These are phyloP conservation scores for Rutpela maculata DNA, from an alignment of 2,888 invertebrate species.

Conservation along the genomic window DNA sequence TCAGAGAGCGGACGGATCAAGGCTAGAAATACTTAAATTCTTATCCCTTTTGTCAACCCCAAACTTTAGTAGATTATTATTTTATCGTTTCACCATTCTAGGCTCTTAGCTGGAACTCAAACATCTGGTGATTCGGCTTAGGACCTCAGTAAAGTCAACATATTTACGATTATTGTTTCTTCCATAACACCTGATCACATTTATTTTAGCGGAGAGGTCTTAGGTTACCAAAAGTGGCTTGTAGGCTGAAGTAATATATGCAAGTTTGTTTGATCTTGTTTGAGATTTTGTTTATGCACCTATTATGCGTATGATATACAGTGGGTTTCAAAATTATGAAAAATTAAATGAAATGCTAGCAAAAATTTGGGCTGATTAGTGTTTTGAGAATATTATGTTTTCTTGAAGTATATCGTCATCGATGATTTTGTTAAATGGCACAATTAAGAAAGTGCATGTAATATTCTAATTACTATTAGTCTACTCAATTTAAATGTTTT, in stretches of 20 bases:
- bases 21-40: conserved; percentile 16
- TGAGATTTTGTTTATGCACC: background rate
- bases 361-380: too few species aligned
- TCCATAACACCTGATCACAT: conserved; percentile 45
- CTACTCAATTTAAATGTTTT: too few species aligned
- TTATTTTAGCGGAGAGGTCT: conserved; percentile 26
- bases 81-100: conserved; percentile 28
- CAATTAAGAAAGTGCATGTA: too few species aligned
- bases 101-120: conserved; percentile 24
- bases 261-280: background rate
- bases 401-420: too few species aligned
- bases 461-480: too few species aligned
- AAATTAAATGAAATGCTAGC: too few species aligned
- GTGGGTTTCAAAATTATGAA: too few species aligned
- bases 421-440: too few species aligned
- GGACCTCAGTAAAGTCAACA: conserved; percentile 45
- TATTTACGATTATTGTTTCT: conserved; percentile 47
- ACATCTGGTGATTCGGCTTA: conserved; percentile 30
- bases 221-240: background rate
- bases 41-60: conserved; percentile 26
- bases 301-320: too few species aligned
- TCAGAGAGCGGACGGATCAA: background rate
- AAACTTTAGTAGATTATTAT: conserved; percentile 27
- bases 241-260: background rate
- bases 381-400: too few species aligned